Base-by-base conservation (phyloP, 2,797 vertebrate genomes). In the Pempheris klunzingeri region DNA sequence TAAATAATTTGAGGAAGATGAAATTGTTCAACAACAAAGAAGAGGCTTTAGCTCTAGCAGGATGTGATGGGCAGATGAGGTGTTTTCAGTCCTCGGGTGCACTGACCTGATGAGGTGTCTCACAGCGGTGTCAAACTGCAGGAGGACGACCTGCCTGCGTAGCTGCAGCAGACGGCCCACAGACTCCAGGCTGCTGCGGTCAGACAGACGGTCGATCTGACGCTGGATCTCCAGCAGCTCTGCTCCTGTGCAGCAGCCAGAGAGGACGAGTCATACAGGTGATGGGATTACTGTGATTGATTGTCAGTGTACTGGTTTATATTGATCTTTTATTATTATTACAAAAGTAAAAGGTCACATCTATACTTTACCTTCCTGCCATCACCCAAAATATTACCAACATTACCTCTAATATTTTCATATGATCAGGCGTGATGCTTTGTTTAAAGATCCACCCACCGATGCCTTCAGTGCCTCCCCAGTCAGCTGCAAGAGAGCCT, bases 151-250 rank as follows among this genome's bases (percentile, higher is more conserved):
- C 61, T 94, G 93, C 83, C 94, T 93, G 65, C 62, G 88, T 66
- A 95, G 54, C 15, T 90, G 85, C 67, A 95, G 89, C 54, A 94
- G 83, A 22, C 81, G 80, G 15, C 89, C 88, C 1, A 95, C 90
- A 24, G 85, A 32, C 1, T 83, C 77, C 0, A 93, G 92, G 84
- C 94, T 91, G 34, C 83, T 70, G 38, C 91, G 93, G 20, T 87
- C 94, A 57, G 83, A 73, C 30, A 96, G 93, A 43, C 71, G 73
- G 52, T 94, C 88, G 10, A 93, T 86, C 90, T 93, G 95, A 80
- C 85, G 90, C 87, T 94, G 90, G 53, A 95, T 60, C 36, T 95
- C 94, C 85, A 75, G 91, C 75, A 96, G 90, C 83, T 96, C 94
- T 66, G 80, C 78, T 30, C 86, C 94, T 95, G 72, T 43, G 36